A percentile compares a stretch with the other conserved stretches of the same genome.
Evolutionary conservation across 2,888 invertebrate species (phyloP).

Genomic region (Lasioglossum vierecki): DNA sequence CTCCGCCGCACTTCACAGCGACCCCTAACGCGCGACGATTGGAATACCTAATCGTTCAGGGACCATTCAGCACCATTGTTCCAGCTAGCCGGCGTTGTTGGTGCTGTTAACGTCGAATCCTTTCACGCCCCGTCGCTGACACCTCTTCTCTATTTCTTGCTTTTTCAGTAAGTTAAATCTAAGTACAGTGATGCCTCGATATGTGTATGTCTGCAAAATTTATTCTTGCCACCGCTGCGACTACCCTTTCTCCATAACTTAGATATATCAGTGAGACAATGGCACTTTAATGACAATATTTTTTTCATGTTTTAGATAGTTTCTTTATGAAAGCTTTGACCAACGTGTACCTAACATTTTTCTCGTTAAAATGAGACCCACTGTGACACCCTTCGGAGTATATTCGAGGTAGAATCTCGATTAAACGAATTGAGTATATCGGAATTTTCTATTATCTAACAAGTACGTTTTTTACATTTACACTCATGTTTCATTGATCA

Average conservation of each 20-base stretch:
- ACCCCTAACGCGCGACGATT: constrained; percentile 78
- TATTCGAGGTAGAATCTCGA: not conserved
- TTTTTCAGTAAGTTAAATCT: not conserved
- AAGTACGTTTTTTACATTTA: too few species aligned
- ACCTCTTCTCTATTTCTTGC: not conserved
- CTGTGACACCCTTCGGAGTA: not conserved
- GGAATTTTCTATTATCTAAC: not conserved
- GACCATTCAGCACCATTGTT: constrained; percentile 80
- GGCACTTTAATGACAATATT: not conserved
- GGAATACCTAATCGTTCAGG: constrained; percentile 83
- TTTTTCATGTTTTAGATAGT: not conserved
- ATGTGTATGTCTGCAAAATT: not conserved
- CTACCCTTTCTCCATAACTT: not conserved
- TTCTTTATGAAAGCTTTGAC: too few species aligned
- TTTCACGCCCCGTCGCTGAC: constrained; percentile 63
- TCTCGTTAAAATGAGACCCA: not conserved
- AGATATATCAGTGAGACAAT: not conserved
- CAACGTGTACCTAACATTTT: too few species aligned
- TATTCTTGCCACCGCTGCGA: not conserved
- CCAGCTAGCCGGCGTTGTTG: constrained; percentile 70
- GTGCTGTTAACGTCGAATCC: constrained; percentile 71
- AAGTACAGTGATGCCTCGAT: not conserved
- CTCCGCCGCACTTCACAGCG: constrained; percentile 71
- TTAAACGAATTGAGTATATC: not conserved
- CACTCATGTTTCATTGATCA: too few species aligned